Percentiles rank a stretch among this genome's conserved stretches.
phyloP scores from a whole-genome alignment of 1,140 invertebrate species.

The Drosophila murphyi region DNA sequence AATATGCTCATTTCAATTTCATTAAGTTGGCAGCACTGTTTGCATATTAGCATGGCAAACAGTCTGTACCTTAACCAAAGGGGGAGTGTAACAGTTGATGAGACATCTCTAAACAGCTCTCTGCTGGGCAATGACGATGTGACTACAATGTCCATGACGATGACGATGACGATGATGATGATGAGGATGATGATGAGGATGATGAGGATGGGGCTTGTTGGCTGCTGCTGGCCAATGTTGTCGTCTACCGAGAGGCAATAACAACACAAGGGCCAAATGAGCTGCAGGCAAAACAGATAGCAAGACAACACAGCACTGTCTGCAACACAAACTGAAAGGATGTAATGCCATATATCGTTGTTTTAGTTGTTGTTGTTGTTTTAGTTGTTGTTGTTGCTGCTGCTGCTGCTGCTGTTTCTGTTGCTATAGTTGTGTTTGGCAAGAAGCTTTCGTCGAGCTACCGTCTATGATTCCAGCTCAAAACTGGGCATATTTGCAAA shows the following conservation, averaged over 20 bases:
- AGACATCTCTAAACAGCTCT: constrained; percentile 74
- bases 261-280: constrained; percentile 60
- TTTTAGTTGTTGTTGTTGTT: constrained; percentile 11
- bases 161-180: constrained; percentile 2
- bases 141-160: constrained; percentile 19
- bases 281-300: constrained; percentile 50
- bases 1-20: constrained; percentile 82
- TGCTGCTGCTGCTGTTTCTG: too few relatives aligned
- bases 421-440: constrained; percentile 33
- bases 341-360: constrained; percentile 21
- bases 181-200: constrained; percentile 11
- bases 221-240: constrained; percentile 57
- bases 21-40: constrained; percentile 78
- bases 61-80: constrained; percentile 29
- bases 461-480: constrained; percentile 45
- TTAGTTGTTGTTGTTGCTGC: constrained; percentile 21
- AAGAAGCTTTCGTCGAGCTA: constrained; percentile 36
- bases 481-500: constrained; percentile 60
- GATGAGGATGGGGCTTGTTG: constrained; percentile 34
- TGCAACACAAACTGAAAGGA: constrained; percentile 33
- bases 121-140: constrained; percentile 51
- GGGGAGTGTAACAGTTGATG: constrained; percentile 44
- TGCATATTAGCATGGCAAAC: constrained; percentile 79
- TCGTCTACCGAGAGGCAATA: constrained; percentile 49
- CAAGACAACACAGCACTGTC: constrained; percentile 23